Conservation (phyloP, 2,888 invertebrate species). For the Coenonympha arcania region DNA sequence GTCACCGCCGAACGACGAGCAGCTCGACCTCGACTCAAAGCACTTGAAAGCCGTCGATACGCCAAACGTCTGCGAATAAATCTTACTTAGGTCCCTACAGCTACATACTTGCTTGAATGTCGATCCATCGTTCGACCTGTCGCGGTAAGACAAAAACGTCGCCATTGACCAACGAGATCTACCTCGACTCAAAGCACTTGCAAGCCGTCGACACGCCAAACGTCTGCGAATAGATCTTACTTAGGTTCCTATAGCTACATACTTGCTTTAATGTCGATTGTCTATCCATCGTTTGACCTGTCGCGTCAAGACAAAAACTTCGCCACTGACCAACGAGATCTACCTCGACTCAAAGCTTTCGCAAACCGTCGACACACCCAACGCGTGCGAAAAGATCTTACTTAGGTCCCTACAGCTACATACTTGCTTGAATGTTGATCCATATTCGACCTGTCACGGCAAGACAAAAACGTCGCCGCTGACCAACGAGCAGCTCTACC, state of each 20-base stretch:
- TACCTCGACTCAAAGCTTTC: constrained; percentile 85
- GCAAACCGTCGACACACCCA: constrained; percentile 90
- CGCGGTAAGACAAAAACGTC: too few relatives aligned
- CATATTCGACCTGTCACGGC: constrained; percentile 78
- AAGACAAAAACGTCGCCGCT: constrained; percentile 23
- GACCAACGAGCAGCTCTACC: constrained; percentile 56
- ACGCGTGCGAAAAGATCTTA: constrained; percentile 86
- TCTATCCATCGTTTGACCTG: constrained; percentile 83
- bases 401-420: constrained; percentile 6
- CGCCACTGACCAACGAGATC: constrained; percentile 62
- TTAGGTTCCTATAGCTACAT: neutral
- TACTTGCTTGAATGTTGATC: too few relatives aligned
- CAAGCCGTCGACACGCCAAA: constrained; percentile 92
- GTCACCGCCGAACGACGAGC: too few relatives aligned
- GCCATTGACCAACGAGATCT: constrained; percentile 79
- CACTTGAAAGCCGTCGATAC: constrained; percentile 89
- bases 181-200: constrained; percentile 84
- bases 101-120: too few relatives aligned
- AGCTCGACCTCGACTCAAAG: constrained; percentile 82
- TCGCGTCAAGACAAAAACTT: constrained; percentile 40
- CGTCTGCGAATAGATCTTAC: constrained; percentile 84
- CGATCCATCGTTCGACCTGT: constrained; percentile 81
- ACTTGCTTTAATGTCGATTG: too few relatives aligned
- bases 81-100: constrained; percentile 39
- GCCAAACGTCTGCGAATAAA: constrained; percentile 90